Base-by-base conservation (phyloP, 2,797 vertebrate genomes). In the Micrastur ruficollis region DNA sequence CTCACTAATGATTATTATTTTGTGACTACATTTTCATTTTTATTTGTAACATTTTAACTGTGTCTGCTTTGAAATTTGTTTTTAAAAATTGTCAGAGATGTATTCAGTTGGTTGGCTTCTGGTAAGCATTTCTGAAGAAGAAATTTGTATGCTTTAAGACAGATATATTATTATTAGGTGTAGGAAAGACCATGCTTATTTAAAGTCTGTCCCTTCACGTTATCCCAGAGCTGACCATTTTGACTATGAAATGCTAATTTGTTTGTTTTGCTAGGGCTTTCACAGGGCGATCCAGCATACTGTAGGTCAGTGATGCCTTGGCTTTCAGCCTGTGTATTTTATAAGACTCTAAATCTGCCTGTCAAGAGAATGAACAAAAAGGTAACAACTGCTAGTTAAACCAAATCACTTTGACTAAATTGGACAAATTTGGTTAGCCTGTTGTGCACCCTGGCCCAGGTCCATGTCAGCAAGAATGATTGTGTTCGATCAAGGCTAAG, bases 331-430 rank as follows among this genome's bases (percentile, higher is more conserved):
- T 92, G 26, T 75, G 72, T 89, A 47, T 93, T 97, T 96, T 95
- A 81, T 86, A 97, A 80, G 47, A 49, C 23, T 97, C 62, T 97
- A 96, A 97, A 97, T 97, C 89, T 97, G 73, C 68, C 81, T 96
- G 90, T 97, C 95, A 96, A 85, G 72, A 94, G 75, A 96, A 91
- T 82, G 91, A 95, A 79, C 85, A 95, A 63, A 93, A 96, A 97
- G 93, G 91, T 97, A 97, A 96, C 89, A 97, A 97, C 95, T 95
- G 88, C 83, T 97, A 95, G 88, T 97, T 97, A 97, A 97, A 98
- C 96, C 80, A 95, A 98, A 98, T 97, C 90, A 89, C 87, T 97
- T 93, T 5, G 29, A 96, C 78, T 94, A 97, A 94, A 97, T 90
- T 96, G 91, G 78, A 96, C 88, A 98, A 97, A 98, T 97, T 94